A percentile compares a stretch with the other conserved stretches of the same genome.
Evolutionary conservation across 2,113 vertebrate species (phyloP).

Genomic region (Globicephala melas): DNA sequence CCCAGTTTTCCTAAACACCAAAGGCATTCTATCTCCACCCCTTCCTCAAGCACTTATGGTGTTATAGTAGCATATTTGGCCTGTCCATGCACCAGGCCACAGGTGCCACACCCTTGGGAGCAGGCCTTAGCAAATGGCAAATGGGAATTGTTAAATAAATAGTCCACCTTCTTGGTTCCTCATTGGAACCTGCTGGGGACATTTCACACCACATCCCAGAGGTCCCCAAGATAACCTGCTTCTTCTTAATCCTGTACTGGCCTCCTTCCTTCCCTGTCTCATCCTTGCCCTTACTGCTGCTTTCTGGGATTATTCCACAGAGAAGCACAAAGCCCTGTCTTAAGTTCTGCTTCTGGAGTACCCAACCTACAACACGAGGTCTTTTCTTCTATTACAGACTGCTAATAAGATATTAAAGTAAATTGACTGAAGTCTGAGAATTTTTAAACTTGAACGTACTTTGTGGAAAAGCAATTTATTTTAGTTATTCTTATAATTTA

Average conservation of each 20-base stretch:
- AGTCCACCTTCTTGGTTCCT: background rate
- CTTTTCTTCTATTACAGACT: background rate
- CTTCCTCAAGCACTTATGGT: background rate
- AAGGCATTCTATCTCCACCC: background rate
- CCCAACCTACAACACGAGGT: background rate
- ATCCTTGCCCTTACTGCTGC: background rate
- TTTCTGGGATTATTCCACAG: background rate
- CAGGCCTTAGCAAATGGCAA: background rate
- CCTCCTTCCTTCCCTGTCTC: background rate
- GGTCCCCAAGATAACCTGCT: background rate
- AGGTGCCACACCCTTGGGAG: background rate
- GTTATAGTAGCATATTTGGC: fast-evolving
- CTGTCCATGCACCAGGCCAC: background rate
- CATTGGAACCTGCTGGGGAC: background rate
- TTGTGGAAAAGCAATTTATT: constrained; percentile 13
- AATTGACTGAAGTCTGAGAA: background rate
- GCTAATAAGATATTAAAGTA: background rate
- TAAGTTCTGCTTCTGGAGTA: background rate
- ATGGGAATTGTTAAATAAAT: background rate
- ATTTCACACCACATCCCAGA: background rate
- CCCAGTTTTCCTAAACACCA: background rate
- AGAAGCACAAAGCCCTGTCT: background rate
- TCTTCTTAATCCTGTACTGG: background rate
- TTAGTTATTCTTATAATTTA: constrained; percentile 4
- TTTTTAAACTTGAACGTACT: background rate